Evolutionary conservation across 2,888 invertebrate genomes (phyloP), one percentile per base, ranked within the genome.

Genomic region (Cremastinae sp.): DNA sequence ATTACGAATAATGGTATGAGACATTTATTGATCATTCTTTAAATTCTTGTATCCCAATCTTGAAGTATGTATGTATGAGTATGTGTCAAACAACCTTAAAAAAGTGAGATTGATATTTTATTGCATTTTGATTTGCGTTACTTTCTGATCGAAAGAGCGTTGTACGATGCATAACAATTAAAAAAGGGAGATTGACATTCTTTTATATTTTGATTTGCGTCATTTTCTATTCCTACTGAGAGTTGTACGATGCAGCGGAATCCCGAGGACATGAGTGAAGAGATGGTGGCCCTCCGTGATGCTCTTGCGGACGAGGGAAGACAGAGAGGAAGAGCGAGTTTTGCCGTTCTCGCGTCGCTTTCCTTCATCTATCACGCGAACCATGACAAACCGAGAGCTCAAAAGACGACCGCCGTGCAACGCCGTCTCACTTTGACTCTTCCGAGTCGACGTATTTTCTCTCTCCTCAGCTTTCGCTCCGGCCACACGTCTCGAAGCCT

Each of bases 301-400:
- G 28, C 28, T 28, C 28, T 28, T 28, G n/a, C n/a, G 12, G 22
- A n/a, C 28, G 16, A 12, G 4, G n/a, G 14, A 55, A 55, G 12
- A 0, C 2, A 28, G 66, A 77, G 58, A 78, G 72, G 69, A 66
- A 68, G 75, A 66, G 81, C 81, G 83, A 85, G 83, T 84, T 84
- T 68, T 74, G 78, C 65, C 58, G 55, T 49, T 65, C 65, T 53
- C 49, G 71, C 72, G 64, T 61, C 22, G 62, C 66, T 83, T 86
- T 87, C 85, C 85, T 87, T 81, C 88, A 89, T 89, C 87, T 89
- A 88, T 89, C 89, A 89, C 86, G 83, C 87, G 86, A 87, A 84
- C 87, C 89, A 89, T 89, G 89, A 88, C 89, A 88, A 89, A 89
- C 87, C 83, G 83, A 83, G 85, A 12, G 80, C 86, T 88, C 88